Evolutionary conservation across 2,113 vertebrate species (phyloP).

Genomic region (Meles meles): DNA sequence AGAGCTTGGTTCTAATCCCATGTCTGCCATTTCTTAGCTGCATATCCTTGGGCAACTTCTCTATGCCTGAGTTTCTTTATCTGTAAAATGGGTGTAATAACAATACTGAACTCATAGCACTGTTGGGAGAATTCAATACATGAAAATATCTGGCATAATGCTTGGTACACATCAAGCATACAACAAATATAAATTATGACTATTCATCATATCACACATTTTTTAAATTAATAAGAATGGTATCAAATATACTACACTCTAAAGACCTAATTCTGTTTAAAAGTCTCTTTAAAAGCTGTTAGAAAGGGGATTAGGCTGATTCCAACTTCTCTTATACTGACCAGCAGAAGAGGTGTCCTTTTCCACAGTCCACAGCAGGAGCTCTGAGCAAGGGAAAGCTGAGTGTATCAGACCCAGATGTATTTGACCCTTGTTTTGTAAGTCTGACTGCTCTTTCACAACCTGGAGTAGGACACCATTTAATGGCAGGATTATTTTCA

Average conservation of each 20-base stretch:
- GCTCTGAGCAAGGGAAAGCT: conserved; percentile 93
- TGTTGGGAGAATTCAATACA: neutral
- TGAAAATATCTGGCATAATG: neutral
- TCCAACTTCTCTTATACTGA: conserved; percentile 78
- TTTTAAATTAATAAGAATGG: conserved; percentile 8
- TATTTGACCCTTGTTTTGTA: conserved; percentile 89
- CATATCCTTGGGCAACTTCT: neutral
- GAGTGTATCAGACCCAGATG: conserved; percentile 88
- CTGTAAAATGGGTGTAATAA: neutral
- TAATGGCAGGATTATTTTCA: conserved; percentile 98
- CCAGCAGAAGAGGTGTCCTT: conserved; percentile 99
- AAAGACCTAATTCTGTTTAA: neutral
- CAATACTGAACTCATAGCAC: neutral
- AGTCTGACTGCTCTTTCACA: conserved; percentile 97
- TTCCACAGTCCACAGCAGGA: conserved; percentile 97
- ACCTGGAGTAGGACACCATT: conserved; percentile 95
- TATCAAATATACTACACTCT: neutral
- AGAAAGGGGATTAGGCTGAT: neutral
- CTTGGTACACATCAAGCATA: neutral
- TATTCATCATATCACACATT: neutral
- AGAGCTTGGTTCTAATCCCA: neutral
- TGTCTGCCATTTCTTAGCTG: neutral
- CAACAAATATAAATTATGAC: neutral
- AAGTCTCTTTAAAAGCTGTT: neutral
- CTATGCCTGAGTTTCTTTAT: neutral